A percentile compares a stretch with the other conserved stretches of the same genome.
Conservation (phyloP, 1,140 invertebrate species). For the Leptonema lineaticorne region DNA sequence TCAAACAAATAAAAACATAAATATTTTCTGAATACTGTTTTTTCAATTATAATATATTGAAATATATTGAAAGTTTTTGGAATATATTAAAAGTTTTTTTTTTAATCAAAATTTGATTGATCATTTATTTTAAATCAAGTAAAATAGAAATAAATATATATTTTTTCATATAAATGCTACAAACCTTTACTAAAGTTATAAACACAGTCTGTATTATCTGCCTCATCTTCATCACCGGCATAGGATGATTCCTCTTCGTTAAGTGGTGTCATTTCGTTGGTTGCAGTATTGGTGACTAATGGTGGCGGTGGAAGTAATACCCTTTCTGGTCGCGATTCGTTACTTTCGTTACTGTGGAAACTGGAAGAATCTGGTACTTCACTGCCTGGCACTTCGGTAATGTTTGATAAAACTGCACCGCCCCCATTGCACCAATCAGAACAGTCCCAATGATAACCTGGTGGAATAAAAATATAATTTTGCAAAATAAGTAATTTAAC, state of each 20-base stretch:
- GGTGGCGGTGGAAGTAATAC: constrained; percentile 34
- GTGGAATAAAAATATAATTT: background rate
- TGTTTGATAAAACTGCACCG: constrained; percentile 77
- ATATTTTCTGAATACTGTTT: too few relatives aligned
- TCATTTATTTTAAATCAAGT: too few relatives aligned
- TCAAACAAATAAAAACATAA: too few relatives aligned
- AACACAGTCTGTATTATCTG: constrained; percentile 34
- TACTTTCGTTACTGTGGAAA: constrained; percentile 86
- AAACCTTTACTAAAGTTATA: constrained; percentile 39
- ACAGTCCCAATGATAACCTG: constrained; percentile 90
- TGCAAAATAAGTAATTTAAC: too few relatives aligned
- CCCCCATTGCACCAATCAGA: constrained; percentile 85
- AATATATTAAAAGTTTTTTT: too few relatives aligned
- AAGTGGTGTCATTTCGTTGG: constrained; percentile 42
- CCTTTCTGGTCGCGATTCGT: constrained; percentile 60
- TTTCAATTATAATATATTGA: too few relatives aligned
- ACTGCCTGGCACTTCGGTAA: constrained; percentile 87
- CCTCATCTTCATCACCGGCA: constrained; percentile 37
- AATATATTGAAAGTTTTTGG: too few relatives aligned
- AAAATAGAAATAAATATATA: too few relatives aligned
- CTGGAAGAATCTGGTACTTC: constrained; percentile 89
- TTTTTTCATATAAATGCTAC: too few relatives aligned
- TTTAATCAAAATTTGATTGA: background rate
- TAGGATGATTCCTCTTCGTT: constrained; percentile 41
- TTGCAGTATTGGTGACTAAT: constrained; percentile 27